A percentile compares a stretch with the other conserved stretches of the same genome.
Evolutionary conservation across 2,113 vertebrate species (phyloP).

Genomic region (Gymnarchus niloticus): DNA sequence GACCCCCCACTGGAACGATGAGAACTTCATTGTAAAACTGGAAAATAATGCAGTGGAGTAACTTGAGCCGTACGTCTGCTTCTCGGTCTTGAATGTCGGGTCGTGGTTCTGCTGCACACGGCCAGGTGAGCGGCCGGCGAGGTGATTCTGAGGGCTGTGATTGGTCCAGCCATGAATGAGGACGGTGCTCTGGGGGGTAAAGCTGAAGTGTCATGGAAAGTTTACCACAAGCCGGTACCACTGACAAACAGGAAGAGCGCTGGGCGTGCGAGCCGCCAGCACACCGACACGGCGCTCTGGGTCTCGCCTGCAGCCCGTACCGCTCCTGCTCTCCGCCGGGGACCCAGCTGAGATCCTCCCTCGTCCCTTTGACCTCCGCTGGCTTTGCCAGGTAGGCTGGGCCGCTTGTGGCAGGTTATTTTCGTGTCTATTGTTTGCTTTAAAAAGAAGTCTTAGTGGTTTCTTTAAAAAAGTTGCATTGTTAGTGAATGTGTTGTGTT

Average conservation of each 20-base stretch:
- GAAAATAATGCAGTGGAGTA: not conserved
- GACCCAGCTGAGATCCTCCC: not conserved
- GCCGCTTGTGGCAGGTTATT: not conserved
- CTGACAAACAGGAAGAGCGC: constrained; percentile 80
- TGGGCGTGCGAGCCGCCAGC: constrained; percentile 42
- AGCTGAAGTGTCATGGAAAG: constrained; percentile 77
- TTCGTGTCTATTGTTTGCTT: not conserved
- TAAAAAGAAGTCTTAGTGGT: not conserved
- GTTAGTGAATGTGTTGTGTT: not conserved
- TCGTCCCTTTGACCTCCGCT: not conserved
- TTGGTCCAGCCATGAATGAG: not conserved
- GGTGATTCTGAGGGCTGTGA: constrained; percentile 18
- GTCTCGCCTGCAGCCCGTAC: not conserved
- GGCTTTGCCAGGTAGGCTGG: not conserved
- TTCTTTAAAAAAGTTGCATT: not conserved
- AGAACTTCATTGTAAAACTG: no score
- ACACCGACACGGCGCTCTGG: not conserved
- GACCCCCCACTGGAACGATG: no score
- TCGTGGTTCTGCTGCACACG: not conserved
- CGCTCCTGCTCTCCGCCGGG: not conserved
- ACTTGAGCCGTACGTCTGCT: not conserved
- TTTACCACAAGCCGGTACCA: constrained; percentile 58
- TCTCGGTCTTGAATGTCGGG: not conserved
- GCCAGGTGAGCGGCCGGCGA: not conserved
- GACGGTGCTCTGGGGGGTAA: constrained; percentile 44